These are phyloP conservation scores for Stegastes partitus DNA, from an alignment of 2,113 vertebrate species.

Conservation along the genomic window DNA sequence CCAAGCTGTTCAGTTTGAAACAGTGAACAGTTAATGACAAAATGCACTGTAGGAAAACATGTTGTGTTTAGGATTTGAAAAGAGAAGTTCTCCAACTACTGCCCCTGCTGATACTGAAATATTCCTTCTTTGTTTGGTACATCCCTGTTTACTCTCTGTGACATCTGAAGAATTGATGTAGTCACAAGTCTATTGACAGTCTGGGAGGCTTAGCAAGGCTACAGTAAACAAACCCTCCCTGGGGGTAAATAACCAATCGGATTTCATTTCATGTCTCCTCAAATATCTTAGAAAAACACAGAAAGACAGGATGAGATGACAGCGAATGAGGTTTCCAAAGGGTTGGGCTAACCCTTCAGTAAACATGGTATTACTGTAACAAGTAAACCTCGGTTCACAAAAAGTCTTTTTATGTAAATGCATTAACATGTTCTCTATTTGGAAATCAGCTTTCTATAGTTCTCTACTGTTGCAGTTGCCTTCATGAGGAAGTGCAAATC, in stretches of 20 bases:
- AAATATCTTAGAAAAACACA: slow-evolving; percentile 28
- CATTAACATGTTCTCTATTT: too few species aligned
- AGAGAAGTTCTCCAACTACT: not conserved
- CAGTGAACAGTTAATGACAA: too few species aligned
- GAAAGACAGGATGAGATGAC: not conserved
- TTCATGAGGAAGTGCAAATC: slow-evolving; percentile 28
- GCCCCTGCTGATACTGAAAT: not conserved
- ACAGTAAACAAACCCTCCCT: slow-evolving; percentile 63
- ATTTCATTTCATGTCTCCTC: slow-evolving; percentile 36
- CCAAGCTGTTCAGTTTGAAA: too few species aligned
- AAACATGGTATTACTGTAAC: not conserved
- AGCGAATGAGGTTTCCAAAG: not conserved
- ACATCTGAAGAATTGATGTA: not conserved
- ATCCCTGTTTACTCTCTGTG: slow-evolving; percentile 26
- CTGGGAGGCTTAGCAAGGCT: slow-evolving; percentile 38
- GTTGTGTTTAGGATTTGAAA: not conserved
- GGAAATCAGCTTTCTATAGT: not conserved
- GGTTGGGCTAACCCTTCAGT: not conserved
- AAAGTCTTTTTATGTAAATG: not conserved
- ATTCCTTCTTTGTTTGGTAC: not conserved
- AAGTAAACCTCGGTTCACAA: not conserved
- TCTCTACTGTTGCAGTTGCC: not conserved
- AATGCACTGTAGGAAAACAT: too few species aligned
- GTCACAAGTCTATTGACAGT: slow-evolving; percentile 52
- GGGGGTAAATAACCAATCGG: slow-evolving; percentile 38